phyloP scores from a whole-genome alignment of 2,113 vertebrate genomes.

The Colinus virginianus region DNA sequence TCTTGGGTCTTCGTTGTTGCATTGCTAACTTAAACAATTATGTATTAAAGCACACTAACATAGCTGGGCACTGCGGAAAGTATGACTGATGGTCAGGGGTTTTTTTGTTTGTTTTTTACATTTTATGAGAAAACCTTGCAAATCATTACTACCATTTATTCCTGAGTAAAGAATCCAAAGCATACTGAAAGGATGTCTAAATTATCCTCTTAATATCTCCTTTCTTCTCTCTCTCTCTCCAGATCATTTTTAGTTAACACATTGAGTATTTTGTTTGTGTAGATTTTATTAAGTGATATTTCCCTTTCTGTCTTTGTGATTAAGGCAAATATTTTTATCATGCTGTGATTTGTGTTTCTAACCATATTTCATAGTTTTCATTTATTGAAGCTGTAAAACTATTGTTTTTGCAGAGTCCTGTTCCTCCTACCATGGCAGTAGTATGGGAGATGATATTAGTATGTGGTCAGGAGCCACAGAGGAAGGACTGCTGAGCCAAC shows the following conservation, averaged over 20 bases:
- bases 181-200: background rate
- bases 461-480: constrained; percentile 78
- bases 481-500: constrained; percentile 81
- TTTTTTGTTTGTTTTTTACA: background rate
- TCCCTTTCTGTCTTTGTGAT: constrained; percentile 33
- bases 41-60: background rate
- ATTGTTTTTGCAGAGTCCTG: constrained; percentile 53
- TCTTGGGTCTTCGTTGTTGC: constrained; percentile 4
- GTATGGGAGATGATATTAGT: constrained; percentile 45
- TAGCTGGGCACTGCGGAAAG: background rate
- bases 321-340: background rate
- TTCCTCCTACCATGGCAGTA: constrained; percentile 65
- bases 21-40: background rate
- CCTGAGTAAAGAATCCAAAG: background rate
- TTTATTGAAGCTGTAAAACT: background rate
- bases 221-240: constrained; percentile 44
- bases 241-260: constrained; percentile 32
- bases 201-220: constrained; percentile 61
- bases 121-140: background rate
- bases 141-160: background rate
- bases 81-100: background rate
- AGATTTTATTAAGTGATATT: constrained; percentile 9
- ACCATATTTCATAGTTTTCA: background rate
- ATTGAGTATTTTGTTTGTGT: constrained; percentile 21
- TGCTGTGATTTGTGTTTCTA: background rate